Conservation (phyloP, 2,888 invertebrate genomes). For the Diabrotica balteata region DNA sequence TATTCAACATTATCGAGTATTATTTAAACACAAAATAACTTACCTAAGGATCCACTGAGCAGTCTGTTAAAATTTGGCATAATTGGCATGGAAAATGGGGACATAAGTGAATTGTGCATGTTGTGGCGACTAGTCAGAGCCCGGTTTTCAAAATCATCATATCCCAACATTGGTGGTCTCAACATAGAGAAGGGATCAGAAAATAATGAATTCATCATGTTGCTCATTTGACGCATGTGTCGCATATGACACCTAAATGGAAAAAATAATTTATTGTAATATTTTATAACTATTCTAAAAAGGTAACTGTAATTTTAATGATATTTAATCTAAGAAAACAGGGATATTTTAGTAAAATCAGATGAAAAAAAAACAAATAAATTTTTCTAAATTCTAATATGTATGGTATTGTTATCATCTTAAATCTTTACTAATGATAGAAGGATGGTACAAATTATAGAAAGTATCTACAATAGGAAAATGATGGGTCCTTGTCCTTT, state of each 20-base stretch:
- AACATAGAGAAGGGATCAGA: constrained; percentile 75
- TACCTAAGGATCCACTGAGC: constrained; percentile 60
- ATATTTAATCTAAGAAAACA: no score
- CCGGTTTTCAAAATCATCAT: constrained; percentile 54
- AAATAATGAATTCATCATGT: constrained; percentile 81
- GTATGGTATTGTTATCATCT: no score
- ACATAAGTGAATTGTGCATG: constrained; percentile 64
- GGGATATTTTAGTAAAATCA: no score
- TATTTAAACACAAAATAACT: neutral
- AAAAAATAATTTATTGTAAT: no score
- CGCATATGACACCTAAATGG: constrained; percentile 70
- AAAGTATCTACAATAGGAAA: neutral
- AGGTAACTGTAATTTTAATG: no score
- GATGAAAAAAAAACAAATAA: no score
- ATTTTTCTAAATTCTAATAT: no score
- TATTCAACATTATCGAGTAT: no score
- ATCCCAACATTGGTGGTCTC: constrained; percentile 59
- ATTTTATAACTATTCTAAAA: no score
- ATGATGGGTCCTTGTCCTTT: constrained; percentile 20
- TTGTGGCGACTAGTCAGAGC: constrained; percentile 53
- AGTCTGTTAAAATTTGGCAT: constrained; percentile 74
- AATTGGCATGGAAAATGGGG: constrained; percentile 66
- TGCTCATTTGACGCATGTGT: constrained; percentile 80
- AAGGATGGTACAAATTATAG: no score
- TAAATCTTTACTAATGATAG: no score